Evolutionary conservation across 1,140 invertebrate species (phyloP).

Genomic region (Drosophila gunungcola): DNA sequence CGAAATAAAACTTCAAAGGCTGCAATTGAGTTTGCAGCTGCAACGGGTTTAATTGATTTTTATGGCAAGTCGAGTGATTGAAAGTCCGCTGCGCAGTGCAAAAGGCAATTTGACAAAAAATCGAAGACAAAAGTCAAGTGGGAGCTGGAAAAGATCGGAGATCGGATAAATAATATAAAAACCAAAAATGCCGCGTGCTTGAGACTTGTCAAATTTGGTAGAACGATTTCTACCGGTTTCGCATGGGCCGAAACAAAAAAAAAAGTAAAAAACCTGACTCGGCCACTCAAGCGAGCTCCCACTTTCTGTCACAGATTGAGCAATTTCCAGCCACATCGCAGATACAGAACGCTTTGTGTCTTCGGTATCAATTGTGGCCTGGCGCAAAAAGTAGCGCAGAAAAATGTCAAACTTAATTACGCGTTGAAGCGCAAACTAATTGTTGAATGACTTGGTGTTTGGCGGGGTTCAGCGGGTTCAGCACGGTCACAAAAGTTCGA

Average conservation of each 20-base stretch:
- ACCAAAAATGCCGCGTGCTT: constrained; percentile 52
- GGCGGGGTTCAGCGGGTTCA: not conserved
- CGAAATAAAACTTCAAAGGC: constrained; percentile 63
- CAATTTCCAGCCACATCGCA: constrained; percentile 52
- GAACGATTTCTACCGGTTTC: constrained; percentile 79
- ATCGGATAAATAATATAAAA: constrained; percentile 36
- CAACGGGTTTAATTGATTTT: constrained; percentile 69
- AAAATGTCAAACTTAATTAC: constrained; percentile 80
- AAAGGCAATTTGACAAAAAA: constrained; percentile 44
- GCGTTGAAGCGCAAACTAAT: constrained; percentile 79
- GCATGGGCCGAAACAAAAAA: constrained; percentile 17
- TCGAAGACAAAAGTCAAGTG: constrained; percentile 24
- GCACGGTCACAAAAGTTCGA: constrained; percentile 44
- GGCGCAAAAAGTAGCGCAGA: constrained; percentile 72
- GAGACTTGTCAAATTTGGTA: constrained; percentile 72
- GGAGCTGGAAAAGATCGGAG: constrained; percentile 41
- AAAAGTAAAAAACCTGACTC: constrained; percentile 13
- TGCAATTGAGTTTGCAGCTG: constrained; percentile 66
- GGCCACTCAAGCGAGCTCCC: constrained; percentile 30
- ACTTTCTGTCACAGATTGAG: constrained; percentile 59
- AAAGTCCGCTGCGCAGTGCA: constrained; percentile 34
- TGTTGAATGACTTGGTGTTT: constrained; percentile 7
- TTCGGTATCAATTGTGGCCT: constrained; percentile 42
- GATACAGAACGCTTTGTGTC: constrained; percentile 31
- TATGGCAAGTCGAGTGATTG: constrained; percentile 65